Evolutionary conservation across 1,140 invertebrate genomes (phyloP), one percentile per base, ranked within the genome.

Genomic region (Hycleus phaleratus): DNA sequence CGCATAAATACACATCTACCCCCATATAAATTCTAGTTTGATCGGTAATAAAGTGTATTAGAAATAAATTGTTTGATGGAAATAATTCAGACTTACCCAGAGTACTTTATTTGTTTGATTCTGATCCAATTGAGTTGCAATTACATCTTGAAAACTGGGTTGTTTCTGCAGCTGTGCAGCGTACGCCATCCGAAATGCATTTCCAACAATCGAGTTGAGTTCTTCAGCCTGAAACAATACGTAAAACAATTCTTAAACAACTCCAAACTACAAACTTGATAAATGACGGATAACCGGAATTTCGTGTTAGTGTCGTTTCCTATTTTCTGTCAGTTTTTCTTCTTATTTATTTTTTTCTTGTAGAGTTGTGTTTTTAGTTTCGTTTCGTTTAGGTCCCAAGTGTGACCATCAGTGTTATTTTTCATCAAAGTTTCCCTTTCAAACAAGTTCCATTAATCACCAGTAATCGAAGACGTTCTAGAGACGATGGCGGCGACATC

Each of bases 111-210:
- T 67, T 44, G 65, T 63, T 63, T 69, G 65, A 44, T 59, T 65
- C 62, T 69, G 69, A 61, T 71, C 69, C 58, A 73, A 60, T 62
- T 74, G 73, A 25, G 72, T 68, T 18, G 70, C 69, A 61, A 74
- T 74, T 60, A 74, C 73, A 59, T 74, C 72, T 62, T 79, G 78
- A 65, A 80, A 74, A 64, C 75, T 79, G 57, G 78, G 76, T 61
- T 80, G 79, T 68, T 81, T 79, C 74, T 90, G 86, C 71, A 89
- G 80, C 74, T 92, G 88, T 68, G 88, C 86, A 66, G 89, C 87
- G 77, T 91, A 93, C 65, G 91, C 90, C 85, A 92, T 90, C 73
- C 90, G 88, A 82, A 93, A 93, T 68, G 90, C 90, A 87, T 91
- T 89, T 74, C 90, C 90, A 63, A 93, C 87, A 64, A 92, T 83